phyloP scores from a whole-genome alignment of 2,797 vertebrate species.

The Hydrocynus forskahlii region DNA sequence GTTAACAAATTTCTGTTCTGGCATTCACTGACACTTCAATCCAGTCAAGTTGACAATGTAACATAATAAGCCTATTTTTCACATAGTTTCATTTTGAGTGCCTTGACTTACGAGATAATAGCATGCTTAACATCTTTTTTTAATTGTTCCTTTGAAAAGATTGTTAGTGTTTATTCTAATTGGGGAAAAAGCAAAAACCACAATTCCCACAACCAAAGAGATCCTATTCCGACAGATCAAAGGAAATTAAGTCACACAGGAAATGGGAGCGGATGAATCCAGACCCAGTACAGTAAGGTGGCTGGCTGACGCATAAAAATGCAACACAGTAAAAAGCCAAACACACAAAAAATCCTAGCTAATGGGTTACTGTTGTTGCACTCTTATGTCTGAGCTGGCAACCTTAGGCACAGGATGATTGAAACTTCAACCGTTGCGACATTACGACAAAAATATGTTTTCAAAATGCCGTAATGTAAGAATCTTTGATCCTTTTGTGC shows the following conservation, averaged over 20 bases:
- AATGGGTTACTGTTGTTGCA: conserved; percentile 2
- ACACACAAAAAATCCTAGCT: neutral
- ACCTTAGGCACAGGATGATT: conserved; percentile 60
- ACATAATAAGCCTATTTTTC: conserved; percentile 39
- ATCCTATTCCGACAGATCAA: conserved; percentile 42
- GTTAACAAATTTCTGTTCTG: neutral
- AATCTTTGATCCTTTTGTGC: conserved; percentile 63
- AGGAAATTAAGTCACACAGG: conserved; percentile 60
- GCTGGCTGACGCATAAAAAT: conserved; percentile 1
- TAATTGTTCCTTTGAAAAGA: neutral
- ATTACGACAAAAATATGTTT: conserved; percentile 27
- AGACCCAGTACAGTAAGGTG: conserved; percentile 61
- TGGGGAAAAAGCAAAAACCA: conserved; percentile 36
- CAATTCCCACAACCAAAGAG: conserved; percentile 51
- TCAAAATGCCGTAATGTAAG: neutral
- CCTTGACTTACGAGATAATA: conserved; percentile 46
- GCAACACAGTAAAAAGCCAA: conserved; percentile 2
- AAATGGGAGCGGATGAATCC: conserved; percentile 74
- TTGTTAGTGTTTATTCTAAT: conserved; percentile 63
- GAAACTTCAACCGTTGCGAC: conserved; percentile 56
- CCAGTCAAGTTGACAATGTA: neutral
- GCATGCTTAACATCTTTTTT: conserved; percentile 61
- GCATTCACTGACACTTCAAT: neutral
- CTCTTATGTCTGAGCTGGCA: neutral
- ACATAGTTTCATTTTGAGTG: conserved; percentile 41